These are phyloP conservation scores for Cyclargus thomasi DNA, from an alignment of 1,140 invertebrate species.

Conservation along the genomic window DNA sequence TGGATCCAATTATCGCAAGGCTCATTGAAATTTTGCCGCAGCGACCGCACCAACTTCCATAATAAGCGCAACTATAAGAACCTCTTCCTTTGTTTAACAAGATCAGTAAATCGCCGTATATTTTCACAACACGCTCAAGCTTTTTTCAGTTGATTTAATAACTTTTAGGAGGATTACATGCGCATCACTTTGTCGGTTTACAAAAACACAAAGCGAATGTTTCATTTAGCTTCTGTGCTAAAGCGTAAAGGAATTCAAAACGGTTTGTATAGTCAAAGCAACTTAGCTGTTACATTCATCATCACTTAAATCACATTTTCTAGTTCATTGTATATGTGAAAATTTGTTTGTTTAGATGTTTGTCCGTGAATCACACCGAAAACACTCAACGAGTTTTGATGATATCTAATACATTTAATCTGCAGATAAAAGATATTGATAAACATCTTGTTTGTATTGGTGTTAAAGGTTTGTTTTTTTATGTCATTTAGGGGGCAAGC, in stretches of 20 bases:
- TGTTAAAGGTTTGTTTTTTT: too few species aligned
- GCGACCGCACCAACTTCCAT: conserved; percentile 34
- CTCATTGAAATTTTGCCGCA: conserved; percentile 36
- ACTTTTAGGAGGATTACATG: not conserved
- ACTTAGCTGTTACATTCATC: too few species aligned
- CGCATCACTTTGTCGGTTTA: not conserved
- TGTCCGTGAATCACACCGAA: too few species aligned
- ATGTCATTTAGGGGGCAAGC: too few species aligned
- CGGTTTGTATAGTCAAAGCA: too few species aligned
- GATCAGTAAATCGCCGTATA: conserved; percentile 12
- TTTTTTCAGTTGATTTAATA: not conserved
- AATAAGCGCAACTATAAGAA: conserved; percentile 33
- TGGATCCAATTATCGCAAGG: conserved; percentile 34
- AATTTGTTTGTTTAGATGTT: too few species aligned
- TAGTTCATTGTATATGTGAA: too few species aligned
- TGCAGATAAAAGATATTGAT: too few species aligned
- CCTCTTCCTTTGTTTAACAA: conserved; percentile 26
- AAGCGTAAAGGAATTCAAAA: not conserved
- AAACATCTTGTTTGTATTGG: too few species aligned
- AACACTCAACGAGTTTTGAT: too few species aligned
- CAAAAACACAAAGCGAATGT: not conserved
- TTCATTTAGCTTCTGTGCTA: not conserved
- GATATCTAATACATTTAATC: too few species aligned
- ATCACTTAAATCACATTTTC: too few species aligned
- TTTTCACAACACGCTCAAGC: not conserved